Evolutionary conservation across 2,113 vertebrate genomes (phyloP).

Genomic region (Xenus cinereus): DNA sequence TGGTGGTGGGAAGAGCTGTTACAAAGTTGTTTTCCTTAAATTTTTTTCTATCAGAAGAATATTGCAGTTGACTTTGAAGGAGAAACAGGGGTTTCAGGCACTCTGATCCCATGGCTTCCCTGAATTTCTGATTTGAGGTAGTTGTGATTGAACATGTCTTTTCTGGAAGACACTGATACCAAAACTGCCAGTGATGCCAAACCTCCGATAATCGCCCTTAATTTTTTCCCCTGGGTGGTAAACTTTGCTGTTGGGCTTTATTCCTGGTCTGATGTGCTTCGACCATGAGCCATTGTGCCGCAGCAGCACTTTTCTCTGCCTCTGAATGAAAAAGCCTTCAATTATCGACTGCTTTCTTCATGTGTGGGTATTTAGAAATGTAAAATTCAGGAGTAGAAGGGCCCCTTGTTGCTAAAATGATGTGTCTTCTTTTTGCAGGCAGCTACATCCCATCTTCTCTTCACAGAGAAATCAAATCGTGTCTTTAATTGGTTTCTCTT

Average conservation of each 20-base stretch:
- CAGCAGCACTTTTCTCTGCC: not conserved
- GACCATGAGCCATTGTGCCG: fast-evolving
- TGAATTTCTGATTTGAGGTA: no score
- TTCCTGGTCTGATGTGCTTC: not conserved
- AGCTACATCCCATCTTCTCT: not conserved
- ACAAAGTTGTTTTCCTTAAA: not conserved
- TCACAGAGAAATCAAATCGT: not conserved
- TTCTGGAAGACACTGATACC: not conserved
- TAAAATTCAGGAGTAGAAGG: not conserved
- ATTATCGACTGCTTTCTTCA: not conserved
- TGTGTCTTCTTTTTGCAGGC: not conserved
- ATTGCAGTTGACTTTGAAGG: not conserved
- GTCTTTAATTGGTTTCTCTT: not conserved
- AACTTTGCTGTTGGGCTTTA: not conserved
- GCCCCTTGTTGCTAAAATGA: not conserved
- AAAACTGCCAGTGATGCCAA: not conserved
- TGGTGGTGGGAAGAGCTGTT: not conserved
- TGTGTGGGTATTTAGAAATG: not conserved
- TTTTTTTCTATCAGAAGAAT: not conserved
- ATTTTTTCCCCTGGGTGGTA: not conserved
- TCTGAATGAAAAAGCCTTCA: not conserved
- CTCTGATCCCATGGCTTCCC: not conserved
- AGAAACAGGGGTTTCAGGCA: not conserved
- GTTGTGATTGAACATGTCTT: not conserved
- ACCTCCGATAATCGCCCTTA: fast-evolving